Evolutionary conservation across 2,113 vertebrate genomes (phyloP), one percentile per base, ranked within the genome.

Genomic region (Lota lota): DNA sequence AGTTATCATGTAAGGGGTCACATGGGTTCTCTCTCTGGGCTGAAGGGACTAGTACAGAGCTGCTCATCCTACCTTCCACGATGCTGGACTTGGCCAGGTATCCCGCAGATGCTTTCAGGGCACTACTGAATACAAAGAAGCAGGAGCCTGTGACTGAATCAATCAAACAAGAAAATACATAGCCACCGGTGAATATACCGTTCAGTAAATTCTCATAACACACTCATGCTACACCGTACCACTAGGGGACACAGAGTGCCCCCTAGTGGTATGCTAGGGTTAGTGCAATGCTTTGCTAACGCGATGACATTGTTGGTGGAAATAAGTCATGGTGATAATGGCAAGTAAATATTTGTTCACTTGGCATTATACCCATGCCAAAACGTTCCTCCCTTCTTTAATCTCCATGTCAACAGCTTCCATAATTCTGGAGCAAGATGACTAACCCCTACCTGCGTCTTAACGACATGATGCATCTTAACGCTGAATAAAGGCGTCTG

Each of bases 121-220:
- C 96, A 68, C 97, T 97, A 61, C 96, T 99, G 90, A 99, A 99
- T 83, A 99, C 96, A 79, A 99, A 98, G 82, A 99, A 99, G 88
- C 96, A 98, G 65, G 98, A 97, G 83, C 97, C 97, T 65, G 98
- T 99, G 69, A 99, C 97, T 99, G 90, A 64, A 92, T 92, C 1
- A 84, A 74, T 70, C 18, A 74, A 8, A 58, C 10, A 47, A 47
- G 10, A 10, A 47, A 8, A 47, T 2, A 47, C 40, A 11, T 47
- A 47, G 10, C 40, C 40, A 10, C 6, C 12, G 40, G 40, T 47
- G 40, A 47, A 47, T 11, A 47, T 47, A 47, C 8, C 6, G 40
- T 47, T 47, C 7, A 12, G 40, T 14, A 68, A 58, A 65, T 50
- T 58, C 87, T 0, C 3, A 12, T 53, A 53, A 53, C 51, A n/a